Evolutionary conservation across 2,888 invertebrate species (phyloP), one percentile per base, ranked within the genome.

Genomic region (Schrankia costaestrigalis): DNA sequence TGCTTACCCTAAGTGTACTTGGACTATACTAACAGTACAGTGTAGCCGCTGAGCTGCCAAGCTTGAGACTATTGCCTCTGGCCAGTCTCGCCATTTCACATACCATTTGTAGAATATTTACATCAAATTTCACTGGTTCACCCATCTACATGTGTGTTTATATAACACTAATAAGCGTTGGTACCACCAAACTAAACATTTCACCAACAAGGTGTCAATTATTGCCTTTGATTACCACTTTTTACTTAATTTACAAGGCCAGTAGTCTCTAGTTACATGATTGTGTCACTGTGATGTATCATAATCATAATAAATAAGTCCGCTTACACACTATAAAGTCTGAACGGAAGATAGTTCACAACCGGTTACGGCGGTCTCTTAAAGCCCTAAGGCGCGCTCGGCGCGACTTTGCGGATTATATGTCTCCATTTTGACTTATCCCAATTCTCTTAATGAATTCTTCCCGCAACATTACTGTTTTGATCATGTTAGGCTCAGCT

Each of bases 381-480:
- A 85, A 54, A 70, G 85, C 85, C 78, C 78, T 77, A 62, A 84
- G 85, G 74, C 86, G 86, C 86, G 81, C 85, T 31, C 85, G 80
- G 84, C 86, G 86, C 84, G 51, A 66, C 68, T 73, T 82, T 54
- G 75, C 76, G 82, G 83, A 85, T 87, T 87, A 89, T 73, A 88
- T 86, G 46, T 89, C 89, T 11, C 88, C 89, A 61, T 89, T 89
- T 72, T 89, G 89, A 76, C 86, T 87, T 41, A 89, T 87, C 41
- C 88, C 88, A 3, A 88, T 87, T 56, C 89, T 69, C 76, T 89
- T 89, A 60, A 88, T 87, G 66, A 89, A 88, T 40, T 89, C 89
- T 42, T 89, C 89, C 42, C 89, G 89, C 8, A 89, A 74, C 89
- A 89, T 89, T 41, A 88, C 88, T 17, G 87, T 87, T 56, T 89